Base-by-base conservation (phyloP, 2,888 invertebrate species). In the Andrena camellia region DNA sequence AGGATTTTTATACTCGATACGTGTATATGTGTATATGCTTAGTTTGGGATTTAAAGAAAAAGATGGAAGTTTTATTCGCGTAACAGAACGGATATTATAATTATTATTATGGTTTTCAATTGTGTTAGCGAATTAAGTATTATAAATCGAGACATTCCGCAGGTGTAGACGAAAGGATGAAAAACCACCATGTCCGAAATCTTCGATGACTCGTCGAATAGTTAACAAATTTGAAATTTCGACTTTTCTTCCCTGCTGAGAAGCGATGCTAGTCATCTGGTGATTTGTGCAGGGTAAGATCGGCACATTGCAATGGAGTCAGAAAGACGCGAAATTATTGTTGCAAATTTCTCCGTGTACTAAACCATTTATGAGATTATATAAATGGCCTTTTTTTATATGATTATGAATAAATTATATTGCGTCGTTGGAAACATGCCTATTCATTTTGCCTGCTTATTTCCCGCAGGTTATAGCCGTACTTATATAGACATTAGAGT, bases 331-430 rank as follows among this genome's bases (percentile, higher is more conserved):
- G 72, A 77, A 84, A 86, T 82, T 87, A 90, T 91, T 88, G 91
- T 91, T 91, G 87, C 88, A 81, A 89, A 86, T 86, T 83, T 87
- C 17, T 82, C 85, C 88, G 85, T 88, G 87, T 89, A 89, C 83
- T 82, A 80, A 88, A 81, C 90, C 87, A 89, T 92, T 92, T 90
- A 87, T 83, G 59, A 85, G 85, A 84, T 87, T 91, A 42, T 42
- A 42, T 42, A 87, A 90, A 90, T 91, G 90, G 90, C 89, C 68
- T 86, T 90, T 91, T 92, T 92, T 92, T 92, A 92, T 92, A 91
- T 92, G 91, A 92, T 92, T 92, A 91, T 88, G 84, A 92, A 92
- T 92, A 92, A 92, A 92, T 92, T 92, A 92, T 92, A 92, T 92
- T 92, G 91, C 87, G 92, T 92, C 92, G 92, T 92, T 92, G 89